These are phyloP conservation scores for Benitochromis conjunctus DNA, from an alignment of 2,113 vertebrate genomes.

Conservation along the genomic window DNA sequence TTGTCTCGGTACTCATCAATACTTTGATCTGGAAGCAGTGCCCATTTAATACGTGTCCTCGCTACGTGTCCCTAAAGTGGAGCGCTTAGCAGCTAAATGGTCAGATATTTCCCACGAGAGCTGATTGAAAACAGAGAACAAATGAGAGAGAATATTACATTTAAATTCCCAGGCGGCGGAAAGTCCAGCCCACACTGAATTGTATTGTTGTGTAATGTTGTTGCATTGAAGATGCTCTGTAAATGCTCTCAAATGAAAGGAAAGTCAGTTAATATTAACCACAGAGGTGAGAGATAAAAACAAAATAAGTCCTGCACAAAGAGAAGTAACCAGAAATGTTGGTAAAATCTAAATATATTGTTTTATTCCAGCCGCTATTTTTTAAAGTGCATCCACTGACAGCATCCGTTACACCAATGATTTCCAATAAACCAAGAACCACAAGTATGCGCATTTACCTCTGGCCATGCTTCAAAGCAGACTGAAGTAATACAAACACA, in stretches of 20 bases:
- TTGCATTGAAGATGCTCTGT: neutral
- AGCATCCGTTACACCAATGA: neutral
- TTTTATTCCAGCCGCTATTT: neutral
- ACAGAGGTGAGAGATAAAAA: neutral
- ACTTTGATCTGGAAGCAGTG: neutral
- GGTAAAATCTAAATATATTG: neutral
- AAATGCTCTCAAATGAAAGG: neutral
- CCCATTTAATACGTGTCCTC: neutral
- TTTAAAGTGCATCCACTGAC: neutral
- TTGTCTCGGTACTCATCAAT: neutral
- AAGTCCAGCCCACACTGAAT: neutral
- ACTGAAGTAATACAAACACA: neutral
- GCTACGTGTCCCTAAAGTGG: neutral
- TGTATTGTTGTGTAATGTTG: neutral
- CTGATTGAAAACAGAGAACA: neutral
- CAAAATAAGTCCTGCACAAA: neutral
- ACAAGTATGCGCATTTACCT: neutral
- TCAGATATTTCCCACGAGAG: neutral
- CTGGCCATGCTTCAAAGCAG: neutral
- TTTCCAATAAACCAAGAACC: neutral
- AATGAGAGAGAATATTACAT: neutral
- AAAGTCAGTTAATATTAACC: neutral
- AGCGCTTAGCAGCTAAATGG: neutral
- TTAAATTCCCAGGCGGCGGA: rapidly evolving
- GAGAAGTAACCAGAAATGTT: neutral